These are phyloP conservation scores for Gasterosteus aculeatus DNA, from an alignment of 2,113 vertebrate species.

Conservation along the genomic window DNA sequence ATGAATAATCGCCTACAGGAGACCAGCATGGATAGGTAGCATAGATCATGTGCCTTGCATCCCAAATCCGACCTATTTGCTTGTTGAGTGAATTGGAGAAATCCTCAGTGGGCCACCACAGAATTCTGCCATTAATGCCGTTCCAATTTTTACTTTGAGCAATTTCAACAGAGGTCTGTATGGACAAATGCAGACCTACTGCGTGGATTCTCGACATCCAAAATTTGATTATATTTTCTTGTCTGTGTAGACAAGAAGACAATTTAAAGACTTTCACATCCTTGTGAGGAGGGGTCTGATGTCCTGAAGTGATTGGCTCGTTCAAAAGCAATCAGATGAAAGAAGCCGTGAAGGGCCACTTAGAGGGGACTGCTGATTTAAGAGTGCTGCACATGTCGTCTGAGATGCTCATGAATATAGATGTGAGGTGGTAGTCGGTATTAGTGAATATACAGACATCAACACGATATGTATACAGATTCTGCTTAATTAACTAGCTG, in stretches of 20 bases:
- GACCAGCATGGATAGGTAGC: conserved; percentile 81
- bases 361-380: conserved; percentile 74
- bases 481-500: conserved; percentile 12
- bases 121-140: conserved; percentile 13
- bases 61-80: background rate
- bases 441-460: conserved; percentile 18
- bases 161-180: conserved; percentile 16
- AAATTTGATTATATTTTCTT: conserved; percentile 37
- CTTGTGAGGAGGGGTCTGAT: conserved; percentile 61
- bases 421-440: conserved; percentile 24
- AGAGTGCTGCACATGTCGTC: conserved; percentile 62
- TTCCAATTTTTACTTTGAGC: background rate
- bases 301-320: conserved; percentile 81
- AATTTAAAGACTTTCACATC: conserved; percentile 48
- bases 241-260: conserved; percentile 25
- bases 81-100: background rate
- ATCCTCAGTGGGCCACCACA: conserved; percentile 12
- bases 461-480: conserved; percentile 6
- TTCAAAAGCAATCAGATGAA: conserved; percentile 78
- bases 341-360: conserved; percentile 70
- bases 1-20: conserved; percentile 85
- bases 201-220: conserved; percentile 17
- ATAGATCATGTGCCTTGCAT: conserved; percentile 2
- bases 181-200: conserved; percentile 17
- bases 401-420: conserved; percentile 24